Evolutionary conservation across 2,113 vertebrate genomes (phyloP).

Genomic region (Amia ocellicauda): DNA sequence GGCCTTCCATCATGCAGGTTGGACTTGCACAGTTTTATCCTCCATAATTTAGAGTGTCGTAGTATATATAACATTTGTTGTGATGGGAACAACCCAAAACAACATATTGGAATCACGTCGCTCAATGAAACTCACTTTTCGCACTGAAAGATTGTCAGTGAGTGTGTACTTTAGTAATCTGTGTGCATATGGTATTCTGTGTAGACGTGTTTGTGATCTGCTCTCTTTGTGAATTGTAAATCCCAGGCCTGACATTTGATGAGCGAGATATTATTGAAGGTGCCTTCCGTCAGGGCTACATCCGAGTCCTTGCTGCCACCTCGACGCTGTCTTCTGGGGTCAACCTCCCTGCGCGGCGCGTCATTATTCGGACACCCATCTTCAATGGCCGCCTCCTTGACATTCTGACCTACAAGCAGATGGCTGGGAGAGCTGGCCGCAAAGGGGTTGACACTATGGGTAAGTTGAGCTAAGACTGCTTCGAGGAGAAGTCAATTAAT

Average conservation of each 20-base stretch:
- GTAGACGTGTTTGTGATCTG: too few species aligned
- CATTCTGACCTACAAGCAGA: slow-evolving; percentile 91
- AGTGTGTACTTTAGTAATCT: too few species aligned
- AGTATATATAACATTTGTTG: too few species aligned
- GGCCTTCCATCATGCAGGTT: slow-evolving; percentile 96
- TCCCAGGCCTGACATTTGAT: slow-evolving; percentile 88
- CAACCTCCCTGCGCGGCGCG: slow-evolving; percentile 90
- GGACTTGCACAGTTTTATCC: not conserved
- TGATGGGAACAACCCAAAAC: too few species aligned
- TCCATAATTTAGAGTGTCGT: too few species aligned
- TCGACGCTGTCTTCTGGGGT: slow-evolving; percentile 95
- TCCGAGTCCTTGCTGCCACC: slow-evolving; percentile 84
- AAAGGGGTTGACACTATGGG: slow-evolving; percentile 90
- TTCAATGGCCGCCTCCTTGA: slow-evolving; percentile 84
- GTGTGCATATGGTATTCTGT: too few species aligned
- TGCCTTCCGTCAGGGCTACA: slow-evolving; percentile 81
- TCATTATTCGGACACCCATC: slow-evolving; percentile 87
- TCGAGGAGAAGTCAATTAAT: not conserved
- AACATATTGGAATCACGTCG: too few species aligned
- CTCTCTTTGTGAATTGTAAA: not conserved
- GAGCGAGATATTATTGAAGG: slow-evolving; percentile 90
- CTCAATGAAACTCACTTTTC: not conserved
- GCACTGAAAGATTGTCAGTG: too few species aligned
- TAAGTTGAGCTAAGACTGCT: slow-evolving; percentile 37
- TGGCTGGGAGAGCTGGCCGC: slow-evolving; percentile 92